phyloP scores from a whole-genome alignment of 2,888 invertebrate species.

The Anarsia innoxiella region DNA sequence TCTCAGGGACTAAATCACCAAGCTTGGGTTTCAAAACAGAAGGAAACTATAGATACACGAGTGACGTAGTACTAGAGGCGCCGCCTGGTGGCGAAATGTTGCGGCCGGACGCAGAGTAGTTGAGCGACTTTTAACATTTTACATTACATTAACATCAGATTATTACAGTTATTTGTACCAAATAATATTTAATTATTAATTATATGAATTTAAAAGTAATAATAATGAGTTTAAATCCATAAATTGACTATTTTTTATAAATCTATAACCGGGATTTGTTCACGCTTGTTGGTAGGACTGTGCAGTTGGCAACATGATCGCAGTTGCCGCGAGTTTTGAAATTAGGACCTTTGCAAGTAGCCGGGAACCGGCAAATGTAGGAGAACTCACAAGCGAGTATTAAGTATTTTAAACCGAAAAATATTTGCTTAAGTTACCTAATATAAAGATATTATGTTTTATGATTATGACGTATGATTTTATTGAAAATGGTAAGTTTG shows the following conservation, averaged over 20 bases:
- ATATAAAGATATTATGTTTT: too few relatives aligned
- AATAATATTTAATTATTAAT: background rate
- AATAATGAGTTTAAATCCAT: too few relatives aligned
- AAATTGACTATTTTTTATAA: background rate
- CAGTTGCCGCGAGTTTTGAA: constrained; percentile 42
- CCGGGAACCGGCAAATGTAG: constrained; percentile 23
- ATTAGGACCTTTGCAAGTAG: constrained; percentile 26
- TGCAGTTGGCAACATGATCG: constrained; percentile 29
- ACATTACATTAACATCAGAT: background rate
- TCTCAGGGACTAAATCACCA: constrained; percentile 64
- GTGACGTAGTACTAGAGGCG: constrained; percentile 67
- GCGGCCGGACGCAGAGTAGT: constrained; percentile 48
- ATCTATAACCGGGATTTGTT: background rate
- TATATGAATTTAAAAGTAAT: background rate
- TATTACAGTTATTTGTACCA: background rate
- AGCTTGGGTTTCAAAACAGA: constrained; percentile 77
- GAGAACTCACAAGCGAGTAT: too few relatives aligned
- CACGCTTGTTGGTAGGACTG: constrained; percentile 34
- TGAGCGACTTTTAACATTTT: constrained; percentile 26
- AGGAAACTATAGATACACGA: constrained; percentile 74
- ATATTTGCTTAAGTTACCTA: too few relatives aligned
- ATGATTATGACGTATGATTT: too few relatives aligned
- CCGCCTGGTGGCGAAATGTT: constrained; percentile 52
- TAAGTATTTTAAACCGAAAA: too few relatives aligned
- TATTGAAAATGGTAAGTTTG: too few relatives aligned